Base-by-base conservation (phyloP, 2,888 invertebrate species). In the Euspilapteryx auroguttella region DNA sequence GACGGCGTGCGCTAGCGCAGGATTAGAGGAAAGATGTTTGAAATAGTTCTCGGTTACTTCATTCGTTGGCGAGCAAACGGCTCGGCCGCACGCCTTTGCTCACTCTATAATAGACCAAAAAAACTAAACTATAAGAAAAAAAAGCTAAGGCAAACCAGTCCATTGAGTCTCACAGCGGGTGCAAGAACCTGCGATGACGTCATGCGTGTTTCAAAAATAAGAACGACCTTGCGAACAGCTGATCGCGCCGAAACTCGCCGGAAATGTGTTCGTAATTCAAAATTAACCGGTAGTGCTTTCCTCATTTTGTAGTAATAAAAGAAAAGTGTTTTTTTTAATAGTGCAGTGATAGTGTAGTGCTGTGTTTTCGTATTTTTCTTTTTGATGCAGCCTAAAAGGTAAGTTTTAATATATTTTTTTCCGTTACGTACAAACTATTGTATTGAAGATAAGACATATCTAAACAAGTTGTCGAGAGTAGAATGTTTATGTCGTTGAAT, bases 11-110 rank as follows among this genome's bases (percentile, higher is more conserved):
- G 27, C 32, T 25, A 27, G 29, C 26, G 27, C 30, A 65, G 65
- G 64, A 64, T 65, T 65, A 66, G 65, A 66, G 65, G 62, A 64
- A 64, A 68, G 59, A 65, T 65, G 52, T 62, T 69, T 69, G 69
- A 64, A 69, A 69, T 66, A 69, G 66, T 69, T 69, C 65, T 68
- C 52, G 42, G 55, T 38, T 58, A 61, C 57, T 59, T 66, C 73
- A 75, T 69, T 75, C 71, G 73, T 49, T 45, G 65, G 49, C 47
- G 56, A 49, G 73, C 48, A 42, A 48, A 59, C 66, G 59, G 43
- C 44, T 49, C 34, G 63, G 48, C 58, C 68, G 68, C 65, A 58
- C 71, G 68, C 56, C 21, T 20, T 14, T 4, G 10, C 14, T 8
- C 4, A 8, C 13, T 6, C 14, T 24, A 7, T 14, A 6, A 6